Base-by-base conservation (phyloP, 2,113 vertebrate species). In the Polyodon spathula region DNA sequence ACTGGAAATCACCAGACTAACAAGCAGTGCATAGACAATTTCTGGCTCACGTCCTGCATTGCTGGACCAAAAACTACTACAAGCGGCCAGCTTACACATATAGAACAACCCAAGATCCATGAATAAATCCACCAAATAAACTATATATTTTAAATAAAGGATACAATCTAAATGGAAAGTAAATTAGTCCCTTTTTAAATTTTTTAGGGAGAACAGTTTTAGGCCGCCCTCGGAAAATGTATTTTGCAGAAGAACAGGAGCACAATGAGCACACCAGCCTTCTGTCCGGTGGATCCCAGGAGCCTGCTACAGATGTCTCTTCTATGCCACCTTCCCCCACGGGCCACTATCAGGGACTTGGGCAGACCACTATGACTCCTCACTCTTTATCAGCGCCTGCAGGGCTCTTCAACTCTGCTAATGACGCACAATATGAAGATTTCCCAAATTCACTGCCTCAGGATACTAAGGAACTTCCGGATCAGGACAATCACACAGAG, bases 321-420 rank as follows among this genome's bases (percentile, higher is more conserved):
- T 92, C 91, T 46, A 82, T 89, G 68, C 85, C 91, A 0, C 82
- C 84, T 40, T 95, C 93, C 7, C 90, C 93, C 3, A 84, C 79
- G 58, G 95, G 95, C 62, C 88, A 83, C 38, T 99, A 98, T 54
- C 85, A 98, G 79, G 95, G 95, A 38, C 90, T 98, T 77, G 96
- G 95, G 66, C 86, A 86, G 68, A 98, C 86, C n/a, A 39, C 87
- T 2, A 67, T 83, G 55, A 84, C 93, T 0, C 89, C 93, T 2
- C 92, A 93, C 71, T 93, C 90, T 5, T 69, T 79, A 53, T 90
- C 89, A 0, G 87, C 87, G 0, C 74, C 80, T 3, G 83, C 78
- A 15, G 86, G 65, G 61, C 85, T 80, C 27, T 27, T 27, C 63
- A 81, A 71, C 70, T 62, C 75, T 1, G 60, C 78, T 3, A 67